Percentiles rank a stretch among this genome's conserved stretches.
Evolutionary conservation across 2,113 vertebrate species (phyloP).

Genomic region (Zapus hudsonius): DNA sequence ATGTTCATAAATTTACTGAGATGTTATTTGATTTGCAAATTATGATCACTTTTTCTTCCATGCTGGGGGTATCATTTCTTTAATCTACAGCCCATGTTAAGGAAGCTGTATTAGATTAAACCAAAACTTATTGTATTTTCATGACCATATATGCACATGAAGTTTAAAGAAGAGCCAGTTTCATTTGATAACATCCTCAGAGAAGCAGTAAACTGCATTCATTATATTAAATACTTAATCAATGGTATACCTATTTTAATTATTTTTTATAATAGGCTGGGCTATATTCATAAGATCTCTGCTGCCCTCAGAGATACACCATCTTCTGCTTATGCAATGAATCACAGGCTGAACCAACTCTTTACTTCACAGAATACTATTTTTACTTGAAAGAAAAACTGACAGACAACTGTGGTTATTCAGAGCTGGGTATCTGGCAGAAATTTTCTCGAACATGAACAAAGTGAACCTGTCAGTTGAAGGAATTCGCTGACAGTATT

Average conservation of each 20-base stretch:
- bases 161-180: background rate
- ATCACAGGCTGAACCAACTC: background rate
- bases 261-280: background rate
- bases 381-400: slow-evolving; percentile 54
- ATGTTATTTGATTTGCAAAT: background rate
- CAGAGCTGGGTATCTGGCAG: slow-evolving; percentile 43
- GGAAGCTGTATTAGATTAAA: accelerated
- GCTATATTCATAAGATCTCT: background rate
- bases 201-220: background rate
- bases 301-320: background rate
- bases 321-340: background rate
- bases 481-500: slow-evolving; percentile 8
- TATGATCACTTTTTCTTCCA: background rate
- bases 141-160: accelerated
- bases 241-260: background rate
- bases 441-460: slow-evolving; percentile 41
- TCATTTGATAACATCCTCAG: background rate
- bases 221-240: background rate
- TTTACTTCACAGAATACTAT: slow-evolving; percentile 6
- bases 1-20: background rate
- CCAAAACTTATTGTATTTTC: background rate
- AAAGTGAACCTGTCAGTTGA: slow-evolving; percentile 48
- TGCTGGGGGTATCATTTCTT: background rate
- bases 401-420: slow-evolving; percentile 45
- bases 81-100: background rate